Conservation (phyloP, 2,888 invertebrate species). For the Apamea monoglypha region DNA sequence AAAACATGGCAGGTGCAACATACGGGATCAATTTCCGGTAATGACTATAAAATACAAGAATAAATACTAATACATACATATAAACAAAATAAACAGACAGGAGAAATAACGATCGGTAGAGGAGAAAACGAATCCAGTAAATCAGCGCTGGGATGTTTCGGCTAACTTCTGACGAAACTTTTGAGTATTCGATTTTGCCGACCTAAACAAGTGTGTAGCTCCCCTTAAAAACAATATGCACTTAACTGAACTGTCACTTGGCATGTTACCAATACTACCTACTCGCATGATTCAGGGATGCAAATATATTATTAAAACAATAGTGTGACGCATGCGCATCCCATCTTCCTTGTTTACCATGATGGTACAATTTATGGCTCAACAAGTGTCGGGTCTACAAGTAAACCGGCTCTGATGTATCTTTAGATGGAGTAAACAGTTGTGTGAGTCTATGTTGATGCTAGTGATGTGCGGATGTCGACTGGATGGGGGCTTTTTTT, state of each 20-base stretch:
- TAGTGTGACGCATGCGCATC: slow-evolving; percentile 80
- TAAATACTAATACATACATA: neutral
- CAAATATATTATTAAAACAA: slow-evolving; percentile 77
- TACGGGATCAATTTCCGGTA: neutral
- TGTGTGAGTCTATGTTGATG: slow-evolving; percentile 51
- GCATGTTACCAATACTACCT: slow-evolving; percentile 51
- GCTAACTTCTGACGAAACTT: neutral
- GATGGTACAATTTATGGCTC: slow-evolving; percentile 75
- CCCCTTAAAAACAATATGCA: slow-evolving; percentile 56
- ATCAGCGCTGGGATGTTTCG: neutral
- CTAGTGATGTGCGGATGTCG: slow-evolving; percentile 41
- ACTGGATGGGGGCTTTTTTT: neutral
- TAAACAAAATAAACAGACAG: neutral
- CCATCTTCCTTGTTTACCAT: slow-evolving; percentile 76
- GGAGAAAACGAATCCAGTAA: neutral
- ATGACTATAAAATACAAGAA: neutral
- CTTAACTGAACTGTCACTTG: slow-evolving; percentile 60
- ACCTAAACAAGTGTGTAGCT: neutral
- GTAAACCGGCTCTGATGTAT: slow-evolving; percentile 55
- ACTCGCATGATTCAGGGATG: slow-evolving; percentile 70
- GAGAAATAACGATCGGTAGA: neutral
- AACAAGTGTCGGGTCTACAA: slow-evolving; percentile 68
- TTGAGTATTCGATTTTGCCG: neutral
- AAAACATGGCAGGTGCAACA: neutral
- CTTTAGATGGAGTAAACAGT: slow-evolving; percentile 61